Percentiles rank a stretch among this genome's conserved stretches.
Conservation (phyloP, 2,113 vertebrate species). For the Neoarius graeffei region DNA sequence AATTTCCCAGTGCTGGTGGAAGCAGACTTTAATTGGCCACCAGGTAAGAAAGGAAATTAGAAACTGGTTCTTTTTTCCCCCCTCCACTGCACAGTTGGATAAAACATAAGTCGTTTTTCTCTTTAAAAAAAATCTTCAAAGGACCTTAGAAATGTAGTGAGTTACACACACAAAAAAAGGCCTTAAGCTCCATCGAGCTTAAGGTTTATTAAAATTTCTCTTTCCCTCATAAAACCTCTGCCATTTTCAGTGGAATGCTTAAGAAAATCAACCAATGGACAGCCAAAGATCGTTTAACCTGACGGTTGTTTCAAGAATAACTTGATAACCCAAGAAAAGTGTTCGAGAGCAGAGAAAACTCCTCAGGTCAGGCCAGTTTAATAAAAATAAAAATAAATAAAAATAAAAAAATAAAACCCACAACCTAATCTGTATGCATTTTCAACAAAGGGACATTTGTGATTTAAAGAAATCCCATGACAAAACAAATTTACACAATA, state of each 20-base stretch:
- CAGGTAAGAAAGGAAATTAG: slow-evolving; percentile 11
- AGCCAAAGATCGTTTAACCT: neutral
- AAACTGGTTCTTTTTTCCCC: neutral
- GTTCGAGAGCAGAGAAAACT: neutral
- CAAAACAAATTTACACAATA: no score
- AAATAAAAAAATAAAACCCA: neutral
- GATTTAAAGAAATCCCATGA: no score
- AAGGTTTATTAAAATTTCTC: neutral
- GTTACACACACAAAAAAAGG: neutral
- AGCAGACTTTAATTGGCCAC: slow-evolving; percentile 1
- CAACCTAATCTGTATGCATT: no score
- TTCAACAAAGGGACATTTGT: no score
- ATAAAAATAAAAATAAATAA: neutral
- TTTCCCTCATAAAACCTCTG: neutral
- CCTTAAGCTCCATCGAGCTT: neutral
- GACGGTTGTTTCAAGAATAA: neutral
- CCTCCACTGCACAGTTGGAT: neutral
- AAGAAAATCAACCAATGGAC: neutral
- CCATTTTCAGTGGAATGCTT: neutral
- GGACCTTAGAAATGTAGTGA: neutral
- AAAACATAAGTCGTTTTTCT: neutral
- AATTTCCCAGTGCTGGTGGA: neutral
- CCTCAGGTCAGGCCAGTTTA: neutral
- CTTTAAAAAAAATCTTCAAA: neutral
- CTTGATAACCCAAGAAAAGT: neutral